Evolutionary conservation across 2,888 invertebrate species (phyloP), one percentile per base, ranked within the genome.

Genomic region (Ectemnius lituratus): DNA sequence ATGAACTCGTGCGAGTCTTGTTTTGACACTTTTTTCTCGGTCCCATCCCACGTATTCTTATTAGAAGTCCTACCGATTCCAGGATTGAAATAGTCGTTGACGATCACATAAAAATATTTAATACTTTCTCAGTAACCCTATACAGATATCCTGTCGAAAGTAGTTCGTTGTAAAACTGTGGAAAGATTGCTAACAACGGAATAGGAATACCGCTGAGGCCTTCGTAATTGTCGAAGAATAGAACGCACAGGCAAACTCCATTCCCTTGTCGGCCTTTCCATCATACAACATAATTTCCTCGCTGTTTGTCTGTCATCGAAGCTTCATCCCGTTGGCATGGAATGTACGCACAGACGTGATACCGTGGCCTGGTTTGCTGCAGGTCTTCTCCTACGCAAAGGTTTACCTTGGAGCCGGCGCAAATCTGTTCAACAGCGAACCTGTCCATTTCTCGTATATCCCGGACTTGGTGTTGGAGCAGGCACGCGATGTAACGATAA

Each of bases 401-500:
- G 94, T 95, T 46, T 95, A 94, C 91, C 95, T 96, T 91, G 95
- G 95, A 89, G 92, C 95, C 60, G 95, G 95, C 67, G 96, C 95
- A 62, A 93, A 94, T 85, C 93, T 94, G 86, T 96, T 94, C 91
- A 93, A 92, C 84, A 94, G 94, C 6, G 94, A 95, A 81, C 95
- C 96, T 2, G 94, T 96, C 73, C 93, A 94, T 86, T 95, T 94
- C 91, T 94, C 94, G 67, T 95, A 95, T 90, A 94, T 95, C 93
- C 94, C 95, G 49, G 96, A 96, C 90, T 91, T 93, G 79, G 93
- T 94, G 80, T 92, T 96, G 90, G 96, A 96, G 90, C 94, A 94
- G 87, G 95, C 97, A 64, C 93, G 97, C 78, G 95, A 96, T 90
- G 95, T 97, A 84, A 94, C 95, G 88, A 94, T 97, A 88, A 94